These are phyloP conservation scores for Telmatochromis sp. DNA, from an alignment of 2,113 vertebrate genomes.

Conservation along the genomic window DNA sequence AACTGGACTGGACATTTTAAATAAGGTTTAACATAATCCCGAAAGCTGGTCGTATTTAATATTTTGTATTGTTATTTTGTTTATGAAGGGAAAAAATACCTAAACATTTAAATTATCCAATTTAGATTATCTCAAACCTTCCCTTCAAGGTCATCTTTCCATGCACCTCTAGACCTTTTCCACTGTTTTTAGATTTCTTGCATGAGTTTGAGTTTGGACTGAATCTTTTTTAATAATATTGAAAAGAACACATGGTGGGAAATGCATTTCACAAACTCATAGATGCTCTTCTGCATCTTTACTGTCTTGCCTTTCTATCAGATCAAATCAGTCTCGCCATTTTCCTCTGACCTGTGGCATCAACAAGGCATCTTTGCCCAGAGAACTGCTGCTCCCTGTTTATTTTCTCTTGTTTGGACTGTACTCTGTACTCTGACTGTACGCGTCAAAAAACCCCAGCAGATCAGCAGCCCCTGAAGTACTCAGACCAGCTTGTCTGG, in stretches of 20 bases:
- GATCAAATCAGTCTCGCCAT: not conserved
- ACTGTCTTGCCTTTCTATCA: not conserved
- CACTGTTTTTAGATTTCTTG: not conserved
- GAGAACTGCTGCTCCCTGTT: not conserved
- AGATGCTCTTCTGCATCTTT: not conserved
- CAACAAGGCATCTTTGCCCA: not conserved
- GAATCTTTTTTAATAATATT: not conserved
- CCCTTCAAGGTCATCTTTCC: not conserved
- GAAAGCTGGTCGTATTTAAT: not conserved
- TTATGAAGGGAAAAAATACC: not conserved
- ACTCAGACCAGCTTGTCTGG: not conserved
- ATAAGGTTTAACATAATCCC: not conserved
- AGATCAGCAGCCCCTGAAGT: not conserved
- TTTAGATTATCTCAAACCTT: not conserved
- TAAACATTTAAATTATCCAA: not conserved
- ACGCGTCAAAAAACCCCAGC: rapidly evolving
- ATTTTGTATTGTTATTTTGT: not conserved
- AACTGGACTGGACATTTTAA: not conserved
- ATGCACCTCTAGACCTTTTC: not conserved
- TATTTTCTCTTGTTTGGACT: not conserved
- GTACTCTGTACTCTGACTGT: not conserved
- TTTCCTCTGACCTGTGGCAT: not conserved
- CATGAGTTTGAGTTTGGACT: not conserved
- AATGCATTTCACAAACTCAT: not conserved
- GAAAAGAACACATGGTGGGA: not conserved